Base-by-base conservation (phyloP, 2,113 vertebrate species). In the Anoura caudifer region DNA sequence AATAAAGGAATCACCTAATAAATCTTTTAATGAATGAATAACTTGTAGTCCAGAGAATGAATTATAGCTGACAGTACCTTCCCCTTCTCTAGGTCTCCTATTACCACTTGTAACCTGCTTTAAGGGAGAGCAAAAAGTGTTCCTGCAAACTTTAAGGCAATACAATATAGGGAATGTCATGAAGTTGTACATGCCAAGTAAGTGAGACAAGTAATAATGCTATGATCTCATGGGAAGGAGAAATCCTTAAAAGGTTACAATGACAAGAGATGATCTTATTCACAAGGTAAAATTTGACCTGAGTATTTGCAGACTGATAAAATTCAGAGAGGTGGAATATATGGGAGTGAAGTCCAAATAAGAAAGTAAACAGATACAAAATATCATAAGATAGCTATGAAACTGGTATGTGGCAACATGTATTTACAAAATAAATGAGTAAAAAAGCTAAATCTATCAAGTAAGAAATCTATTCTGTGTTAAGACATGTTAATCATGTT, bases 91-190 rank as follows among this genome's bases (percentile, higher is more conserved):
- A 31, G 28, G 56, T 67, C 38, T 93, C 95, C 69, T 38, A 80
- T 0, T 89, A n/a, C 73, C 63, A 91, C 38, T n/a, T 86, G 13
- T 50, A 47, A 79, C 83, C 72, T 86, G 82, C 61, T 95, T 45
- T 63, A 91, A 83, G 59, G 67, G 28, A 92, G 33, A 83, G 5
- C 67, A 97, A 73, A 93, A 95, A 81, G 14, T n/a, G 41, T 84
- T 96, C 36, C 69, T 52, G 26, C 61, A 96, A 96, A 93, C 33
- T 61, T 69, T 54, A 89, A 91, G 67, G 70, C 33, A 85, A 95
- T 59, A 85, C 17, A 90, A 43, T 2, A 80, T 24, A 77, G 26
- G 17, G 52, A 77, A 90, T 54, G 43, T 79, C 77, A 93, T 22
- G 22, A 94, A 69, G 14, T 38, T 88, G 61, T 76, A 59, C 1